Percentiles rank a stretch among this genome's conserved stretches.
phyloP scores from a whole-genome alignment of 2,797 vertebrate genomes.

The Remorina albescens region DNA sequence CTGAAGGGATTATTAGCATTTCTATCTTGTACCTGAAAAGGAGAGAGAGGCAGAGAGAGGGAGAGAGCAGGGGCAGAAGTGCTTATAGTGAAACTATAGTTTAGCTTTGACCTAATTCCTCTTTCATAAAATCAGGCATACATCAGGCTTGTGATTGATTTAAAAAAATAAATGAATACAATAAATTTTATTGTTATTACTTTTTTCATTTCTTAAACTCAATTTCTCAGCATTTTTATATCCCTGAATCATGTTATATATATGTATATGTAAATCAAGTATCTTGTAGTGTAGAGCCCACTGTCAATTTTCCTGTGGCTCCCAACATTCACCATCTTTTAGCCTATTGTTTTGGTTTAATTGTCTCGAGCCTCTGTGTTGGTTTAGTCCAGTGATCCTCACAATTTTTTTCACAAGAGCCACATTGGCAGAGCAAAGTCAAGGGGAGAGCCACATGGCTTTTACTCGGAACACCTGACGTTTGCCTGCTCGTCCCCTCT shows the following conservation, averaged over 20 bases:
- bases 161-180: no score
- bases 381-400: no score
- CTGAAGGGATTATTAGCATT: constrained; percentile 39
- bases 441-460: no score
- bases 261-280: neutral
- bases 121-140: neutral
- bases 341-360: neutral
- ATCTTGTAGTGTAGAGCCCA: neutral
- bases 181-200: no score
- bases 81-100: constrained; percentile 25
- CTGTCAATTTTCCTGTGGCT: neutral
- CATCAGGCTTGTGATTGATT: neutral
- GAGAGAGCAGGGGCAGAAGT: constrained; percentile 8
- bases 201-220: constrained; percentile 3
- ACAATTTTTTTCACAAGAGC: no score
- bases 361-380: no score
- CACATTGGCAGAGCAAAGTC: no score
- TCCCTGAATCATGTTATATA: neutral
- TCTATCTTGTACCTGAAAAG: constrained; percentile 29
- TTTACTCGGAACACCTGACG: no score
- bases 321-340: neutral
- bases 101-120: constrained; percentile 11
- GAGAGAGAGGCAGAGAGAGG: no score
- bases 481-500: no score
- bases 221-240: neutral